phyloP scores from a whole-genome alignment of 2,797 vertebrate species.

The Chrysocyon brachyurus region DNA sequence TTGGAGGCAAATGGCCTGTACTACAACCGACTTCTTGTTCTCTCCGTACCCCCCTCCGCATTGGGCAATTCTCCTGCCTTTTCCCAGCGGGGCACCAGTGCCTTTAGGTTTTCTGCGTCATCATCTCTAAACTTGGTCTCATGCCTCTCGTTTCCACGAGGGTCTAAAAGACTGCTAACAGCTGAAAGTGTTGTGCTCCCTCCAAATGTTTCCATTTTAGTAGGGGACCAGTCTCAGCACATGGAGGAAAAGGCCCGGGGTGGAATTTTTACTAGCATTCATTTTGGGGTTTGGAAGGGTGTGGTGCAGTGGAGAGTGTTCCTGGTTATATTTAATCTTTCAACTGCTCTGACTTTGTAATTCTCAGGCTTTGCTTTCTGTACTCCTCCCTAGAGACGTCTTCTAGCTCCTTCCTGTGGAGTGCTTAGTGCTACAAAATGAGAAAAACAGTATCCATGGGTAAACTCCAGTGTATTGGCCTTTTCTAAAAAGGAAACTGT shows the following conservation, averaged over 20 bases:
- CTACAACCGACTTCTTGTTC: background rate
- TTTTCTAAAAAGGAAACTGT: conserved; percentile 72
- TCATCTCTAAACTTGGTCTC: conserved; percentile 35
- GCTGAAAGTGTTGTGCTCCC: background rate
- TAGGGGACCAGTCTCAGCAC: background rate
- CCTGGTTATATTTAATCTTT: background rate
- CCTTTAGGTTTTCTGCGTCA: background rate
- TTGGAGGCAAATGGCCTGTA: background rate
- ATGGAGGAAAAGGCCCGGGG: conserved; percentile 16
- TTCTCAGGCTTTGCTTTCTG: background rate
- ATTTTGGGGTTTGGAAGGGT: background rate
- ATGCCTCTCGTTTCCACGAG: conserved; percentile 9
- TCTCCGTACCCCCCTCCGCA: background rate
- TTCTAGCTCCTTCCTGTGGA: conserved; percentile 49
- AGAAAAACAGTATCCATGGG: conserved; percentile 18
- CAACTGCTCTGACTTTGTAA: conserved; percentile 9
- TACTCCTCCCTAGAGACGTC: background rate
- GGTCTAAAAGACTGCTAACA: background rate
- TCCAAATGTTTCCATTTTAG: conserved; percentile 56
- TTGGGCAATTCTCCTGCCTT: background rate
- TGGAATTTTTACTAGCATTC: conserved; percentile 4
- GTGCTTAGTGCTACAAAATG: conserved; percentile 39
- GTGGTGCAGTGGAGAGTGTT: background rate
- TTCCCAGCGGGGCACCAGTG: background rate
- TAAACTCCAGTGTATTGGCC: background rate